Evolutionary conservation across 2,888 invertebrate species (phyloP).

Genomic region (Papilio demoleus): DNA sequence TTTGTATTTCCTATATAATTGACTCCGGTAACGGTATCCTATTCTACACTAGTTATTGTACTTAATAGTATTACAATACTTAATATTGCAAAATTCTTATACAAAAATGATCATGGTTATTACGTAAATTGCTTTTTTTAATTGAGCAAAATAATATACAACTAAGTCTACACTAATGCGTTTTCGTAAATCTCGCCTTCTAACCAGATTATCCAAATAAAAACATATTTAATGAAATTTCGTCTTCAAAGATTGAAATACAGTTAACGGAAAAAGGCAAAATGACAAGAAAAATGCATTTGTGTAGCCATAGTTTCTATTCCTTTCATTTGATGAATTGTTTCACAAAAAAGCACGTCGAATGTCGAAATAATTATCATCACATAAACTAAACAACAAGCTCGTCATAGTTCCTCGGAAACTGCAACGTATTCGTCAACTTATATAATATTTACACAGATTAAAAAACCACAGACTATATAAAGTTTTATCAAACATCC

Average conservation of each 20-base stretch:
- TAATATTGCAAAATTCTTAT: slow-evolving; percentile 30
- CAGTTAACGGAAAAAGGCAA: background rate
- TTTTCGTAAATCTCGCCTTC: background rate
- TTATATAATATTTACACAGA: slow-evolving; percentile 25
- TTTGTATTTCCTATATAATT: slow-evolving; percentile 65
- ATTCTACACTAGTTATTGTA: slow-evolving; percentile 75
- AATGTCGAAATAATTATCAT: background rate
- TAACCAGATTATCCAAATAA: too few relatives aligned
- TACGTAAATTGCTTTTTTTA: slow-evolving; percentile 63
- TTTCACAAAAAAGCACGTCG: slow-evolving; percentile 4
- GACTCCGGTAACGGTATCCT: slow-evolving; percentile 72
- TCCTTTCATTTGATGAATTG: slow-evolving; percentile 10
- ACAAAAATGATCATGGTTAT: slow-evolving; percentile 19
- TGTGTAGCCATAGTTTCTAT: background rate
- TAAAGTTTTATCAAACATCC: slow-evolving; percentile 47
- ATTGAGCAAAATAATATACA: slow-evolving; percentile 69
- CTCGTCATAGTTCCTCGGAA: slow-evolving; percentile 42
- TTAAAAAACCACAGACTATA: slow-evolving; percentile 38
- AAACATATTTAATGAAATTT: too few relatives aligned
- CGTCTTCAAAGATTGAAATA: too few relatives aligned
- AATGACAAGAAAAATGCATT: background rate
- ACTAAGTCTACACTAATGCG: background rate
- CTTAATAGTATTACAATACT: slow-evolving; percentile 68
- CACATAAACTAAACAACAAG: slow-evolving; percentile 43
- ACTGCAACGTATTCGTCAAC: slow-evolving; percentile 24